Conservation (phyloP, 92 coral and sea anemone genomes). For the Porites rus region DNA sequence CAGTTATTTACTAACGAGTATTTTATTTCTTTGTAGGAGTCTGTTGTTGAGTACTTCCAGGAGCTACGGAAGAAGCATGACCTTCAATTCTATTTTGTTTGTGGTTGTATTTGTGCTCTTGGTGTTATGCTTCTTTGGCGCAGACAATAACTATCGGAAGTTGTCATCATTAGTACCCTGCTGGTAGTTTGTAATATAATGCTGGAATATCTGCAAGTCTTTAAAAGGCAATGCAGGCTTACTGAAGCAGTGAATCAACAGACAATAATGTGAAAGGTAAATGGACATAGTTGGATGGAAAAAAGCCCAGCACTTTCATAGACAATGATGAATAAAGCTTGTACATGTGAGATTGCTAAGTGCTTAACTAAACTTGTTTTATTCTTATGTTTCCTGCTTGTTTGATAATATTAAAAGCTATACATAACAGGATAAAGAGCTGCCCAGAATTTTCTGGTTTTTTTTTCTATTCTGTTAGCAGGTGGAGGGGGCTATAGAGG, state of each 20-base stretch:
- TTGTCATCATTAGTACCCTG: background rate
- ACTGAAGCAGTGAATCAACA: background rate
- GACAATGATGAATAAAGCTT: background rate
- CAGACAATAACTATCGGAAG: slow-evolving; percentile 32
- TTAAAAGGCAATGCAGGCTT: slow-evolving; percentile 1
- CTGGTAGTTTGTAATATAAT: slow-evolving; percentile 10
- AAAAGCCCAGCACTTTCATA: background rate
- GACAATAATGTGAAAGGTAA: background rate
- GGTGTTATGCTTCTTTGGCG: slow-evolving; percentile 75
- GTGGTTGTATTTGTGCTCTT: slow-evolving; percentile 72
- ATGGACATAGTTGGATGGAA: background rate
- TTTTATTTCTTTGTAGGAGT: slow-evolving; percentile 62
- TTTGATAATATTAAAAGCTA: slow-evolving; percentile 1
- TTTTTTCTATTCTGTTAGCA: background rate
- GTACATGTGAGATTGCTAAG: background rate
- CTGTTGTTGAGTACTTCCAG: slow-evolving; percentile 68
- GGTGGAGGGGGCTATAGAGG: background rate
- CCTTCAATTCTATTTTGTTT: slow-evolving; percentile 71
- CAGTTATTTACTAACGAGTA: background rate
- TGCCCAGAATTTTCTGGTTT: background rate
- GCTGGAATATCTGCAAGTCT: background rate
- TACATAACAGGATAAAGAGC: background rate
- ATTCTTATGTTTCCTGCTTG: slow-evolving; percentile 1
- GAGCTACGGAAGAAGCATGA: slow-evolving; percentile 61
- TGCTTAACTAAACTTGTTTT: background rate